Evolutionary conservation across 1,140 invertebrate genomes (phyloP), one percentile per base, ranked within the genome.

Genomic region (Cotesia glomerata): DNA sequence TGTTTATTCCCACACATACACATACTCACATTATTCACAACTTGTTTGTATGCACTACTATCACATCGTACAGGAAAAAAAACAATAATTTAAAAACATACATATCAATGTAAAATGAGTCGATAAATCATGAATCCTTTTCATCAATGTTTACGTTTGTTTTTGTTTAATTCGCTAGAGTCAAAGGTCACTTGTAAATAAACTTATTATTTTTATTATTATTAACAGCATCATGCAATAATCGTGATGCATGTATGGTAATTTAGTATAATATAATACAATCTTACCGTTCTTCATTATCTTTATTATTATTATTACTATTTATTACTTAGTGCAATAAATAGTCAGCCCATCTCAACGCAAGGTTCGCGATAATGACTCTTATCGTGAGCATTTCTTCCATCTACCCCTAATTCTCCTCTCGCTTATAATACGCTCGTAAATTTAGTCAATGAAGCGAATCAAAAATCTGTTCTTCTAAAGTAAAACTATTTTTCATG

Each of bases 371-470:
- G 63, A 65, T 65, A 65, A 45, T 45, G 49, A 51, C 63, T 65
- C 34, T 8, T n/a, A 65, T 65, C 63, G 63, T 39, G 63, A 65
- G 51, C 51, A 36, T 67, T 26, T 34, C 5, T n/a, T 5, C 52
- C 16, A 13, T 54, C n/a, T n/a, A 18, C 16, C 52, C 16, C 5
- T n/a, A 7, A 18, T 18, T 18, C 9, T 18, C 8, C 26, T 16
- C 18, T 58, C 1, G 5, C 18, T 58, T 58, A 11, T 5, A 16
- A 58, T 58, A 18, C 18, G 49, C 67, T 77, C 75, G 77, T 86
- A 86, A 85, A 85, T 85, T 81, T 79, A 80, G 81, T 79, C 82
- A 84, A 83, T 83, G 81, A 81, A 83, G 79, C 76, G 79, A 84
- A 84, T 84, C 81, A 80, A 80, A 82, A 81, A 85, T 84, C 84